Conservation (phyloP, 2,113 vertebrate genomes). For the Lanius collurio region DNA sequence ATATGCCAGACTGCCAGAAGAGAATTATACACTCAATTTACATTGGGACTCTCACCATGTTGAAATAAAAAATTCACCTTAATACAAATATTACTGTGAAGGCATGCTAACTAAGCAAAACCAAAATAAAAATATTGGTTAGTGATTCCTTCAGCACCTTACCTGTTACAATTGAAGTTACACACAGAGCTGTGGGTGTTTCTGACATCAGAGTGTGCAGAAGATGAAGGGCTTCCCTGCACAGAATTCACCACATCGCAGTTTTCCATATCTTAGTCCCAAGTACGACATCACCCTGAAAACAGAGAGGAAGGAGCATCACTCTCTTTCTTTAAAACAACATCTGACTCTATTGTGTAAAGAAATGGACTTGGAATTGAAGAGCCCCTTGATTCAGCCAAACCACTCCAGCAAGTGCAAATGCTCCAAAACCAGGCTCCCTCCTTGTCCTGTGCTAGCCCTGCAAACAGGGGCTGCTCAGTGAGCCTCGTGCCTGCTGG, state of each 20-base stretch:
- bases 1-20: neutral
- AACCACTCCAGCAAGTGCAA: neutral
- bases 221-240: constrained; percentile 57
- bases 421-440: neutral
- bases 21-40: neutral
- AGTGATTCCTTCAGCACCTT: neutral
- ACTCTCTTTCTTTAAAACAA: constrained; percentile 42
- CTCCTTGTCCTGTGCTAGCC: neutral
- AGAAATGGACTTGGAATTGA: constrained; percentile 71
- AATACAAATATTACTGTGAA: neutral
- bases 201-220: constrained; percentile 56
- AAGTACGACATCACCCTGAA: constrained; percentile 74
- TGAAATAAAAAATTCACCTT: neutral
- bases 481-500: neutral
- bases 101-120: neutral
- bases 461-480: neutral
- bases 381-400: neutral
- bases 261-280: constrained; percentile 76
- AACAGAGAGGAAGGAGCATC: constrained; percentile 70
- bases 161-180: constrained; percentile 64
- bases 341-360: constrained; percentile 56
- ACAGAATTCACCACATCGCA: constrained; percentile 62
- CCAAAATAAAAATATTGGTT: neutral
- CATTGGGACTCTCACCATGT: neutral
- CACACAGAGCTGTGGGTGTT: constrained; percentile 24